Evolutionary conservation across 1,140 invertebrate genomes (phyloP), one percentile per base, ranked within the genome.

Genomic region (Drosophila yakuba): DNA sequence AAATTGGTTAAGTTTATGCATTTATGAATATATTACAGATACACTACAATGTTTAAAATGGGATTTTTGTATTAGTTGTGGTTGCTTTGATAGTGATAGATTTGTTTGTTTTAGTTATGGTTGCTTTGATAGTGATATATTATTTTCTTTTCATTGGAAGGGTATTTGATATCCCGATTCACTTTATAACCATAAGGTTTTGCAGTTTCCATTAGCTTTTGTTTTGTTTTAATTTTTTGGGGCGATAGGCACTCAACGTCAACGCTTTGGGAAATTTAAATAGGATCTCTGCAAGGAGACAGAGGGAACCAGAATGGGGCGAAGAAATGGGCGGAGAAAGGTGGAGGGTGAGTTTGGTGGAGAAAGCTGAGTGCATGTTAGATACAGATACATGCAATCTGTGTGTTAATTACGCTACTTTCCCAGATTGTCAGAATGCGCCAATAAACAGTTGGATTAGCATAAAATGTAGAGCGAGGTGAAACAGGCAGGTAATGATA

Each of bases 381-480:
- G 54, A 57, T 45, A 45, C 61, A 36, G 54, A 59, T 59, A 36
- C 39, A 63, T 23, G 55, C 61, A 59, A 45, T 64, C 41, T 64
- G 20, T 36, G 28, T 15, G 55, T 60, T 64, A 64, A 64, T 64
- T 64, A 64, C 54, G 55, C 20, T 44, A 35, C 52, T 58, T 58
- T 58, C 52, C 28, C 61, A 63, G 61, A 44, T 59, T 36, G 28
- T 38, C 60, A 57, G 52, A 57, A 62, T 63, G 20, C 14, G 12
- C 36, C 32, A 57, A n/a, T 62, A 57, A 62, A 12, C 17, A 32
- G 25, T 10, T 11, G 52, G 39, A 64, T 64, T 60, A 45, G 41
- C 61, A 60, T 60, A 63, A 63, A 44, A 54, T 20, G 20, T 32
- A 39, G 41, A 14, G 11, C 14, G 12, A 14, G 10, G 0, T n/a